A percentile compares a stretch with the other conserved stretches of the same genome.
phyloP scores from a whole-genome alignment of 2,888 invertebrate species.

The Trilocha varians region DNA sequence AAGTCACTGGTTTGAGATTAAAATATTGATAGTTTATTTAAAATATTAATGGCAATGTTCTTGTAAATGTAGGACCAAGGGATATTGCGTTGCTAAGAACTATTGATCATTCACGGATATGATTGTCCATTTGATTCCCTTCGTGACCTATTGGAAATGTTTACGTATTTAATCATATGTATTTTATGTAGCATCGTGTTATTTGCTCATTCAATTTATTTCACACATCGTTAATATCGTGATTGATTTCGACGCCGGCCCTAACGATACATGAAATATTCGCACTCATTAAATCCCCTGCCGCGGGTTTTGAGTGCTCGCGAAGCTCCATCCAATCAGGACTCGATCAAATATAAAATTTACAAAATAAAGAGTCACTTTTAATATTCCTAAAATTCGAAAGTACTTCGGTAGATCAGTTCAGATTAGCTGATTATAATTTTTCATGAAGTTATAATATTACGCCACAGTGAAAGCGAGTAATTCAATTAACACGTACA shows the following conservation, averaged over 20 bases:
- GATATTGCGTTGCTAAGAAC: background rate
- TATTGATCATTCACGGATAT: no score
- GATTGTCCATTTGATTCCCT: background rate
- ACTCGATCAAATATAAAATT: constrained; percentile 23
- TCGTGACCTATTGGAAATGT: background rate
- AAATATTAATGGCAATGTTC: no score
- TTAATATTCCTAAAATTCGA: no score
- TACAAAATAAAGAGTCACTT: background rate
- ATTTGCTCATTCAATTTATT: constrained; percentile 55
- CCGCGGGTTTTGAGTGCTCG: constrained; percentile 45
- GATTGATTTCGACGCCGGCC: constrained; percentile 62
- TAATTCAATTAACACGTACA: no score
- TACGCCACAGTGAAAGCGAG: no score
- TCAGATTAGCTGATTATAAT: no score
- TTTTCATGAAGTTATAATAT: no score
- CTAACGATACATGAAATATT: constrained; percentile 68
- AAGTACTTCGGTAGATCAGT: no score
- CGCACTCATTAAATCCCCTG: constrained; percentile 62
- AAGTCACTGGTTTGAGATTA: no score
- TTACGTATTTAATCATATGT: background rate
- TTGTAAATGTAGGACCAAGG: no score
- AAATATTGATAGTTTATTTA: no score
- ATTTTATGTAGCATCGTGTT: constrained; percentile 17
- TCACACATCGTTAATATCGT: constrained; percentile 63
- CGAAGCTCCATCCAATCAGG: constrained; percentile 49